A percentile compares a stretch with the other conserved stretches of the same genome.
Conservation (phyloP, 2,888 invertebrate species). For the Platypus cylindrus region DNA sequence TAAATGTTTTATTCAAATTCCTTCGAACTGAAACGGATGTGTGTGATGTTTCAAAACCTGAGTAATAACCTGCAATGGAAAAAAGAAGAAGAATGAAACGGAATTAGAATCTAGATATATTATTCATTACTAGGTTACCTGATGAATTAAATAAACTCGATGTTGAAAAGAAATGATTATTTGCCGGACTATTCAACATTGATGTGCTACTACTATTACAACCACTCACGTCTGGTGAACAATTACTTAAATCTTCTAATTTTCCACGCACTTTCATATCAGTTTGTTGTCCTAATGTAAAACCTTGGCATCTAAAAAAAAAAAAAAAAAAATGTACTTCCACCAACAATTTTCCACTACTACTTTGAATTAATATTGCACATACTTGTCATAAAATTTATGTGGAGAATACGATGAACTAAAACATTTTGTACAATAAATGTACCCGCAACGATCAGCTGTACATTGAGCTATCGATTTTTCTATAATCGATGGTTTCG, state of each 20-base stretch:
- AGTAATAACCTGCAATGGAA: slow-evolving; percentile 19
- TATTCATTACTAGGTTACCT: too few relatives aligned
- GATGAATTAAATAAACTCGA: slow-evolving; percentile 12
- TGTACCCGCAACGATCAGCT: slow-evolving; percentile 27
- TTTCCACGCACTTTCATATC: slow-evolving; percentile 3
- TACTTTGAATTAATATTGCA: too few relatives aligned
- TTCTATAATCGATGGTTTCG: slow-evolving; percentile 26
- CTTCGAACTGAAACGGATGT: slow-evolving; percentile 19
- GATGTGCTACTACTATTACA: slow-evolving; percentile 11
- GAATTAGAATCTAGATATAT: background rate
- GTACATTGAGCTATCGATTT: slow-evolving; percentile 30
- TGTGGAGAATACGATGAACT: slow-evolving; percentile 28
- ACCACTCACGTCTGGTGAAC: slow-evolving; percentile 8
- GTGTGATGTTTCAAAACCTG: slow-evolving; percentile 20
- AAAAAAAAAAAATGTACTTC: background rate
- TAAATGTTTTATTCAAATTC: slow-evolving; percentile 18
- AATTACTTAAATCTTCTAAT: slow-evolving; percentile 11
- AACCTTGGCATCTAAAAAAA: slow-evolving; percentile 10
- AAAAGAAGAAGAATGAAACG: background rate
- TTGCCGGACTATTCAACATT: slow-evolving; percentile 9
- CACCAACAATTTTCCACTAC: too few relatives aligned
- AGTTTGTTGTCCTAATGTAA: slow-evolving; percentile 5
- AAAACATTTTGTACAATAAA: slow-evolving; percentile 28
- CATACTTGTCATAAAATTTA: slow-evolving; percentile 27
- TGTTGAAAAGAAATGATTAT: slow-evolving; percentile 13